Percentiles rank a stretch among this genome's conserved stretches.
Conservation (phyloP, 1,140 invertebrate species). For the Solenopsis fugax region DNA sequence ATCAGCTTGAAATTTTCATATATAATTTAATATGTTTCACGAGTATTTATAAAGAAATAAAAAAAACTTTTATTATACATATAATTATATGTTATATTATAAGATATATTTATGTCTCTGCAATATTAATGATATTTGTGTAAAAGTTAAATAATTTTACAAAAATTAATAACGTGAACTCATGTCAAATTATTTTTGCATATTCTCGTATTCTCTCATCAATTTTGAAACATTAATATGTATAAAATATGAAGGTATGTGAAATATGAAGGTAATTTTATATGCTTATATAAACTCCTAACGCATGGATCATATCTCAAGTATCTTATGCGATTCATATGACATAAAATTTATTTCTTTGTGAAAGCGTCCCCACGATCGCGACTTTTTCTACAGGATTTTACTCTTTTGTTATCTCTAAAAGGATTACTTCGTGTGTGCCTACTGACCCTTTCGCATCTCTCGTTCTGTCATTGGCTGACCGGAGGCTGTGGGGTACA, state of each 20-base stretch:
- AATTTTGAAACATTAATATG: background rate
- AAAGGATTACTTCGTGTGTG: slow-evolving; percentile 28
- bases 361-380: slow-evolving; percentile 33
- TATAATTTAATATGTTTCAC: background rate
- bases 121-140: slow-evolving; percentile 2
- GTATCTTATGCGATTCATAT: background rate
- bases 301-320: background rate
- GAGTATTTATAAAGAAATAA: too few species aligned
- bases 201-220: background rate
- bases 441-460: slow-evolving; percentile 84
- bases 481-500: slow-evolving; percentile 79
- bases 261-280: background rate
- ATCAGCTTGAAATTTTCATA: background rate
- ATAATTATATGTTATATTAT: too few species aligned
- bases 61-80: too few species aligned
- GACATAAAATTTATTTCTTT: background rate
- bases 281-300: background rate
- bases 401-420: slow-evolving; percentile 16
- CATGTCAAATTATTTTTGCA: background rate
- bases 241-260: background rate
- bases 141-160: slow-evolving; percentile 1
- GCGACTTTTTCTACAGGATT: slow-evolving; percentile 23
- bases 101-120: background rate
- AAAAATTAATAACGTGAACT: background rate
- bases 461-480: slow-evolving; percentile 83